Conservation (phyloP, 2,113 vertebrate species). For the Castor canadensis region DNA sequence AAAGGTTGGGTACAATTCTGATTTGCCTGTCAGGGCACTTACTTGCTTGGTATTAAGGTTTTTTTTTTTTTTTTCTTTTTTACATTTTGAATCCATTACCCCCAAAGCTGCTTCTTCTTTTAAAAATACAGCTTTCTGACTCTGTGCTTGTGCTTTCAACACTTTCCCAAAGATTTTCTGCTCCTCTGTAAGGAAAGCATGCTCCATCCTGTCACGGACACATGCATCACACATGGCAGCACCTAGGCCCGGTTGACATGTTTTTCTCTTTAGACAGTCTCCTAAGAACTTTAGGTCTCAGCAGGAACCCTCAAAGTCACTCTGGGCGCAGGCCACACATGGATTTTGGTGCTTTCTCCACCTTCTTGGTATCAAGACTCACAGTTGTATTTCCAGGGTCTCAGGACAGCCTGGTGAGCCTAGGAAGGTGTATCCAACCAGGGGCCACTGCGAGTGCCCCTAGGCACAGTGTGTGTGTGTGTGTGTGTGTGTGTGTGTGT, state of each 20-base stretch:
- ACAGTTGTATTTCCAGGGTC: not conserved
- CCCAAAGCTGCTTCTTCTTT: not conserved
- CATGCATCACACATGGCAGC: not conserved
- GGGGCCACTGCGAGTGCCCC: too few species aligned
- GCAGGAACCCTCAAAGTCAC: not conserved
- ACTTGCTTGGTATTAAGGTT: not conserved
- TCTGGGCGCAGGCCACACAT: not conserved
- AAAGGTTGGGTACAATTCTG: not conserved
- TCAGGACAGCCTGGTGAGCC: not conserved
- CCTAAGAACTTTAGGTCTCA: not conserved
- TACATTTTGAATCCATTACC: not conserved
- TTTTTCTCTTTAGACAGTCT: not conserved
- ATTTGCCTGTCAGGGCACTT: not conserved
- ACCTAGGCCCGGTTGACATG: not conserved
- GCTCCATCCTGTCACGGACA: not conserved
- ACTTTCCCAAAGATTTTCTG: not conserved
- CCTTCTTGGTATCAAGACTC: not conserved
- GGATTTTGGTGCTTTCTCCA: not conserved
- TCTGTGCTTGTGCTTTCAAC: not conserved
- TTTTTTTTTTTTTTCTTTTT: not conserved
- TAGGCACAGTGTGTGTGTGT: too few species aligned
- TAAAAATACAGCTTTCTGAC: not conserved
- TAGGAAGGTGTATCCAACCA: too few species aligned
- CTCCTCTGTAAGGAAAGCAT: not conserved
- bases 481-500: too few species aligned